Evolutionary conservation across 2,113 vertebrate genomes (phyloP), one percentile per base, ranked within the genome.

Genomic region (Eudorcas thomsonii): DNA sequence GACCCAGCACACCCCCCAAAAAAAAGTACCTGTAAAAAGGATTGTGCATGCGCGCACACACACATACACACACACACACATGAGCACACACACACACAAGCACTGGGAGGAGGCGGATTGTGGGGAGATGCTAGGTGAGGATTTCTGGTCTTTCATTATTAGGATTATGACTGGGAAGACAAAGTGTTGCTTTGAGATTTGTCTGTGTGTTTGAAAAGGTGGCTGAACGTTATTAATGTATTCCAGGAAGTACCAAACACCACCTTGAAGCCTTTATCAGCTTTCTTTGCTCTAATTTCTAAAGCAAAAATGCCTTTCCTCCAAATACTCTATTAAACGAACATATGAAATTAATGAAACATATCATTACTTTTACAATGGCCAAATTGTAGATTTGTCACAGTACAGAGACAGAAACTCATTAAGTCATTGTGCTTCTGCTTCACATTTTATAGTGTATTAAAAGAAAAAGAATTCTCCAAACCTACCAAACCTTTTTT

Each of bases 291-390:
- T 98, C 95, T 96, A 98, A 97, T 98, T 99, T 98, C 98, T 98
- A 98, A 94, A 98, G 96, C 96, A 98, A 99, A 98, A 98, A 98
- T 98, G 96, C 94, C 97, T 98, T 97, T 71, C 95, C 91, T 97
- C 96, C 94, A 98, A 98, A 98, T 99, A 99, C 98, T 98, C 98
- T 97, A 98, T 99, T 98, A 99, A 98, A 98, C 71, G 98, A 98
- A 98, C 92, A 93, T 98, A 98, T 98, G 98, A 99, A 99, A 99
- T 98, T 99, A 98, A 98, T 98, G 98, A 99, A 99, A 98, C 96
- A 96, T 99, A 98, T 98, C 55, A 99, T 99, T 99, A 99, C 96
- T 98, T 99, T 98, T 97, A 98, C 98, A 99, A 99, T 98, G 96
- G 97, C 92, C 93, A 98, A 98, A 99, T 98, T 98, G 98, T 98